Evolutionary conservation across 1,140 invertebrate species (phyloP), one percentile per base, ranked within the genome.

Genomic region (Lepidurus apus): DNA sequence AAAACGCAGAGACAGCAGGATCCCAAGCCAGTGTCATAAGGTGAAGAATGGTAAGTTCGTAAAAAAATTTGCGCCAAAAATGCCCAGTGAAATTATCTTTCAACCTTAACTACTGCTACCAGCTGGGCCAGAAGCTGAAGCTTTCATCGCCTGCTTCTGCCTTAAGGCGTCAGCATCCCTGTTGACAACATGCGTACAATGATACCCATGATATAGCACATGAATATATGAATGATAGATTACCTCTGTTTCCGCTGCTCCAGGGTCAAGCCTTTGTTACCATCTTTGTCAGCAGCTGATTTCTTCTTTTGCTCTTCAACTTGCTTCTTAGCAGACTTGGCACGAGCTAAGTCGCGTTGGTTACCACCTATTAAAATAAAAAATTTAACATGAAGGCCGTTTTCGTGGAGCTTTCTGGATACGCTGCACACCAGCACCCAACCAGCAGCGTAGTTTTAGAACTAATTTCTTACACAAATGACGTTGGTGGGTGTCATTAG

Each of bases 331-430:
- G 90, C 88, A 84, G 91, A 91, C 85, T 95, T 95, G 80, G 89
- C 89, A 77, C 94, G 88, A 79, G 93, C 93, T 82, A 95, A 88
- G 85, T 95, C 94, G 84, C 94, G 88, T 86, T 95, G 93, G 85
- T 95, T 95, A 82, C 94, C 94, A 83, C 88, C 87, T 87, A 74
- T 73, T 77, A 77, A 78, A 53, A 26, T 78, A 78, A 73, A 81
- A 81, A 75, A 3, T n/a, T 65, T 7, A 7, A 65, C 0, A 13
- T 65, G 13, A 21, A 3, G 9, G 17, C 8, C 21, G 8, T 13
- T 21, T 13, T 65, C 53, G 21, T 17, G 5, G 53, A 65, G 21
- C 8, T 9, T 21, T 65, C 53, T 17, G 21, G 53, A 65, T 65
- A 65, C 53, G n/a, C 53, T 34, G 34, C 34, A 34, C 34, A 34